phyloP scores from a whole-genome alignment of 2,113 vertebrate species.

The Phalacrocorax pelagicus region DNA sequence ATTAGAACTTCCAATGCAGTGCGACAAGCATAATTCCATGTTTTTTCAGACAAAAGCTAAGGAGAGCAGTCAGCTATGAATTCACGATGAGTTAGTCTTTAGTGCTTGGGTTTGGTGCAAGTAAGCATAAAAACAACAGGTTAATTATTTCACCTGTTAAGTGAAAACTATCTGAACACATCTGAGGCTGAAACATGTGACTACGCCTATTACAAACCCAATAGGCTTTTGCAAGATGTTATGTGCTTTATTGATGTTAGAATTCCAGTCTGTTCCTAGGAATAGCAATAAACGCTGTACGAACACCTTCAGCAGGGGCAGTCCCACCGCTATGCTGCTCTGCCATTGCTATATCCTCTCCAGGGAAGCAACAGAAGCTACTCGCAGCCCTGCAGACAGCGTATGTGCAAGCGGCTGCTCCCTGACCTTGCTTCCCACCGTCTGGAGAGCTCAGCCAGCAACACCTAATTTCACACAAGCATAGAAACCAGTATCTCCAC shows the following conservation, averaged over 20 bases:
- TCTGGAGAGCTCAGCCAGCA: background rate
- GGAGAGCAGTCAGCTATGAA: background rate
- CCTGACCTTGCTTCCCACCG: background rate
- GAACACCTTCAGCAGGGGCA: background rate
- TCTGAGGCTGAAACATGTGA: background rate
- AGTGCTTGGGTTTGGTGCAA: background rate
- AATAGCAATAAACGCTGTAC: background rate
- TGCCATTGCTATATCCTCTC: background rate
- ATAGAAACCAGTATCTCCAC: background rate
- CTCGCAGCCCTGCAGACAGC: background rate
- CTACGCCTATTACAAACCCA: background rate
- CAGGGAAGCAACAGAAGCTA: background rate
- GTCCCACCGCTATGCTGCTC: background rate
- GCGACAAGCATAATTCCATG: background rate
- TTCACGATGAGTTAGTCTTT: background rate
- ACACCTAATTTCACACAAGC: background rate
- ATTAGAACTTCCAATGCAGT: background rate
- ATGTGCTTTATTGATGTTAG: background rate
- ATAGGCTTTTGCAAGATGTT: background rate
- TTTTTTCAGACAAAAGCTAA: background rate
- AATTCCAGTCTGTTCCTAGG: background rate
- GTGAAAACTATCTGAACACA: background rate
- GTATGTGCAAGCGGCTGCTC: background rate
- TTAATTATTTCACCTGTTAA: background rate
- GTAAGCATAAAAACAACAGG: background rate